Base-by-base conservation (phyloP, 2,888 invertebrate species). In the Vanessa cardui region DNA sequence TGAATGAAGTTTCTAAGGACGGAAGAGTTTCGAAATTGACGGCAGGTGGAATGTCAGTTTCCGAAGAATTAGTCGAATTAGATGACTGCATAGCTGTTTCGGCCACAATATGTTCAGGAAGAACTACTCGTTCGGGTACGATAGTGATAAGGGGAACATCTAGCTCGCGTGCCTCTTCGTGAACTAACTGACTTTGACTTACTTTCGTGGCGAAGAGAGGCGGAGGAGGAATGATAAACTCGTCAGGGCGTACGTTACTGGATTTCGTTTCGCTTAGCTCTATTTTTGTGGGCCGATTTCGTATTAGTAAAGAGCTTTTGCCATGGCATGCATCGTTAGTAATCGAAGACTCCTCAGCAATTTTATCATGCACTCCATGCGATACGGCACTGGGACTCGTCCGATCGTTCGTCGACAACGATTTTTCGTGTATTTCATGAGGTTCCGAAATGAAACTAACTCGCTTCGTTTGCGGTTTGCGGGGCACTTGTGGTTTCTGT, bases 271-370 rank as follows among this genome's bases (percentile, higher is more conserved):
- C 80, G 76, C 82, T 84, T 78, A 84, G 62, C 73, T 85, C 86
- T 74, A 83, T 78, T 74, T 72, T 82, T 74, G 83, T 78, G 73
- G 83, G 81, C 80, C 82, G 83, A 74, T 86, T 82, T 79, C 83
- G 84, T 77, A 89, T 91, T 92, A 91, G 89, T 91, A 87, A 80
- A 78, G 90, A 84, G 81, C 83, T 82, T 75, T 83, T 78, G 76
- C 80, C 88, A 82, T 85, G 81, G 84, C 90, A 92, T 92, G 92
- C 91, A 87, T 86, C 88, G 88, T 92, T 92, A 92, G 90, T 89
- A 81, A 82, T 84, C 72, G 75, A 74, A 70, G 76, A 76, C 71
- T 77, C 78, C 77, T 77, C 76, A 73, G 74, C 72, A 67, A 80
- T 80, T 69, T 80, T 73, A 64, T 82, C 89, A 86, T 87, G 89